Evolutionary conservation across 2,797 vertebrate genomes (phyloP), one percentile per base, ranked within the genome.

Genomic region (Typhlichthys subterraneus): DNA sequence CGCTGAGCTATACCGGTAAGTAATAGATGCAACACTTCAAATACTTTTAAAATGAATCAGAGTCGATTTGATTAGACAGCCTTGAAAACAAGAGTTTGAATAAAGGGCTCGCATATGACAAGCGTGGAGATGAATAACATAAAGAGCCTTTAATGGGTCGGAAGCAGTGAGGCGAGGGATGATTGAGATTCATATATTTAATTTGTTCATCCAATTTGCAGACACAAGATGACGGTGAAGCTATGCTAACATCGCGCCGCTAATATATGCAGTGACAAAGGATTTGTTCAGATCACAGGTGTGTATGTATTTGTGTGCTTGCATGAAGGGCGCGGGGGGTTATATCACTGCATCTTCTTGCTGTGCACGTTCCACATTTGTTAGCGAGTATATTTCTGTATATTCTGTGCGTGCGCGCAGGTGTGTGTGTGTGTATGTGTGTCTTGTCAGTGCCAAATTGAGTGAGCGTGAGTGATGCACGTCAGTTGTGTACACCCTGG

Each of bases 41-140:
- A 76, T 57, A 72, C 77, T 69, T 58, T 45, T 60, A 38, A 79
- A 76, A 82, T 79, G 62, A 80, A 69, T 77, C 73, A 67, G 73
- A 82, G 77, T 71, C 83, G 79, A 84, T 79, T 80, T 79, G 71
- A 85, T 82, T 69, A 79, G 80, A 81, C 73, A 58, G 70, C 78
- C 75, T 62, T 73, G 62, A 80, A 79, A 81, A 69, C 51, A 82
- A 76, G 73, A 69, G 79, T 85, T 84, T 79, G 70, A 79, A 71
- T 66, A 73, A 73, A 69, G 65, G 13, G 61, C 53, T 54, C 61
- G 81, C 72, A 61, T 57, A 54, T 61, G 63, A 69, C 66, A 75
- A 74, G 79, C 59, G 54, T 75, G 58, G 69, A 70, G 67, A 77
- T 79, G 78, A 82, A 85, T 82, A 79, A 67, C 55, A 79, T 72